Conservation (phyloP, 2,113 vertebrate genomes). For the Columba janthina region DNA sequence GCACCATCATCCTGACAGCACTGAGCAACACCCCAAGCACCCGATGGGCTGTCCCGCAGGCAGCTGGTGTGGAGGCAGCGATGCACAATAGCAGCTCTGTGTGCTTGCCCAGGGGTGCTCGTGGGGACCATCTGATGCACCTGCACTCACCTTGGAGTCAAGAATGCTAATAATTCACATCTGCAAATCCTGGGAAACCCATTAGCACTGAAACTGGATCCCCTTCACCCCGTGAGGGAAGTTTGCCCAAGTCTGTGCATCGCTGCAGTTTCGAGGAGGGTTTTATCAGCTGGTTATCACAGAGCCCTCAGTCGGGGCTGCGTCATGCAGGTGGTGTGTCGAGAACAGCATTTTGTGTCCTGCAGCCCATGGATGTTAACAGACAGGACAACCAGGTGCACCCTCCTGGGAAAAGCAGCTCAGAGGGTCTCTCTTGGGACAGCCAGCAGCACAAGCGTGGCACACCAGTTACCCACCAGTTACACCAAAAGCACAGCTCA, state of each 20-base stretch:
- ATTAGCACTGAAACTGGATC: neutral
- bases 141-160: constrained; percentile 71
- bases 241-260: neutral
- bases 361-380: neutral
- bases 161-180: constrained; percentile 74
- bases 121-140: constrained; percentile 52
- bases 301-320: neutral
- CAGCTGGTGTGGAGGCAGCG: constrained; percentile 5
- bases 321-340: neutral
- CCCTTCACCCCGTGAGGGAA: neutral
- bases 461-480: neutral
- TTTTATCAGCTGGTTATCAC: neutral
- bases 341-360: neutral
- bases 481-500: neutral
- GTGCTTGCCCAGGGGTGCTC: neutral
- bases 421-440: neutral
- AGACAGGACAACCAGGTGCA: neutral
- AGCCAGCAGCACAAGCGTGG: neutral
- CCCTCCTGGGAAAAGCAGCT: neutral
- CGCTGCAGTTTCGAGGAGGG: rapidly evolving
- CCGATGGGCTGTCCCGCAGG: neutral
- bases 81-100: constrained; percentile 73
- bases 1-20: neutral
- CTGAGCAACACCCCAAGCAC: neutral
- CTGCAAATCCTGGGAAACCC: constrained; percentile 59